Evolutionary conservation across 2,888 invertebrate genomes (phyloP).

Genomic region (Lepidocyrtinus sp.): DNA sequence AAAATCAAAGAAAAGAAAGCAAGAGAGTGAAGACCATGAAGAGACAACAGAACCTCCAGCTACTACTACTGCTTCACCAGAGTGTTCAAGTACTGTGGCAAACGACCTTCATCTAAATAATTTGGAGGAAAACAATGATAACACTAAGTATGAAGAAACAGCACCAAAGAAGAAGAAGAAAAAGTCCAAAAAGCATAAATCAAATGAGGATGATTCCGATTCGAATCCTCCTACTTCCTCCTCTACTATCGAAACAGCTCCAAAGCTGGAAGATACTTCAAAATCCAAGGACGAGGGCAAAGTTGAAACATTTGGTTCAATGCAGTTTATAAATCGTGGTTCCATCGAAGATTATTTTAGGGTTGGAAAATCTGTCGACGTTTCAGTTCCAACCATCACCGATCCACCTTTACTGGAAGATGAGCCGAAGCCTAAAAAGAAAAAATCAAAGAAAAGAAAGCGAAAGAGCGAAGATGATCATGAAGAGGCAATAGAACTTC

Average conservation of each 20-base stretch:
- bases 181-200: conserved; percentile 10
- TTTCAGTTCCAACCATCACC: not conserved
- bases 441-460: conserved; percentile 37
- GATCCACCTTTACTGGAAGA: not conserved
- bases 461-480: not conserved
- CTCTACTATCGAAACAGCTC: not conserved
- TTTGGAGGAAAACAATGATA: not conserved
- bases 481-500: conserved; percentile 19
- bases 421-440: not conserved
- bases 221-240: not conserved
- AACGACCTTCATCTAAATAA: not conserved
- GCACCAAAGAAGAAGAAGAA: conserved; percentile 35
- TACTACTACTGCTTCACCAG: not conserved
- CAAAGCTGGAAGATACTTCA: not conserved
- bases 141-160: not conserved
- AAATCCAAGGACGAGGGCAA: conserved; percentile 15
- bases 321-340: conserved; percentile 58
- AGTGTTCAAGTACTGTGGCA: not conserved
- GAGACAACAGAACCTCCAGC: conserved; percentile 24
- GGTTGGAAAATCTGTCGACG: conserved; percentile 56
- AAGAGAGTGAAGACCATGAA: not conserved
- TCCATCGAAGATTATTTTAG: conserved; percentile 58
- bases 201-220: not conserved
- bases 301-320: conserved; percentile 35
- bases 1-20: conserved; percentile 34